phyloP scores from a whole-genome alignment of 2,113 vertebrate genomes.

The Nothocercus nigrocapillus region DNA sequence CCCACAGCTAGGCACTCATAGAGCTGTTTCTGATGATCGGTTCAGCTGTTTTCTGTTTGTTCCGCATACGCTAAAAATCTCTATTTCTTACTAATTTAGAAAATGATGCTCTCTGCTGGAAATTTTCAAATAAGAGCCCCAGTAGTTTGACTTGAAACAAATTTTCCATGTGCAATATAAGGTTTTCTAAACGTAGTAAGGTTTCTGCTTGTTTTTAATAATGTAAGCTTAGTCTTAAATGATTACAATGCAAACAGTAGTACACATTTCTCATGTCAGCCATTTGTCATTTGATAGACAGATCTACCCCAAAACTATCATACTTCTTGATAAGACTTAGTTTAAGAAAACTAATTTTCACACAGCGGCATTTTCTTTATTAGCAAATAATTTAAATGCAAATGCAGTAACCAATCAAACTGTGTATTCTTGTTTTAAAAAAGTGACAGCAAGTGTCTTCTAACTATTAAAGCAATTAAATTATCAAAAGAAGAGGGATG shows the following conservation, averaged over 20 bases:
- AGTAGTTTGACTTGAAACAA: slow-evolving; percentile 9
- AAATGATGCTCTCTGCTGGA: slow-evolving; percentile 47
- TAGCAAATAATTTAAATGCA: slow-evolving; percentile 42
- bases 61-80: not conserved
- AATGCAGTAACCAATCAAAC: not conserved
- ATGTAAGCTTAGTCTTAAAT: not conserved
- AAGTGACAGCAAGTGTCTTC: not conserved
- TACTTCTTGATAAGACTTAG: not conserved
- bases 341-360: slow-evolving; percentile 20
- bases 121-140: slow-evolving; percentile 28
- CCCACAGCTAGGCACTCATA: slow-evolving; percentile 13
- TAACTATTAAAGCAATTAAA: not conserved
- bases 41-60: not conserved
- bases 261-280: not conserved
- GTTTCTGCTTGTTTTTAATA: not conserved
- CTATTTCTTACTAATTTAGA: slow-evolving; percentile 35
- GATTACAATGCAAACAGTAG: not conserved
- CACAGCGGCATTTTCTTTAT: not conserved
- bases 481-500: not conserved
- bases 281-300: slow-evolving; percentile 14
- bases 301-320: not conserved
- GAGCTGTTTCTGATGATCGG: slow-evolving; percentile 33
- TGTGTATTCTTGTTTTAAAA: not conserved
- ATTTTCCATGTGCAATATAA: not conserved
- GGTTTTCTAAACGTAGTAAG: not conserved